Base-by-base conservation (phyloP, 2,797 vertebrate species). In the Pipistrellus pipistrellus region DNA sequence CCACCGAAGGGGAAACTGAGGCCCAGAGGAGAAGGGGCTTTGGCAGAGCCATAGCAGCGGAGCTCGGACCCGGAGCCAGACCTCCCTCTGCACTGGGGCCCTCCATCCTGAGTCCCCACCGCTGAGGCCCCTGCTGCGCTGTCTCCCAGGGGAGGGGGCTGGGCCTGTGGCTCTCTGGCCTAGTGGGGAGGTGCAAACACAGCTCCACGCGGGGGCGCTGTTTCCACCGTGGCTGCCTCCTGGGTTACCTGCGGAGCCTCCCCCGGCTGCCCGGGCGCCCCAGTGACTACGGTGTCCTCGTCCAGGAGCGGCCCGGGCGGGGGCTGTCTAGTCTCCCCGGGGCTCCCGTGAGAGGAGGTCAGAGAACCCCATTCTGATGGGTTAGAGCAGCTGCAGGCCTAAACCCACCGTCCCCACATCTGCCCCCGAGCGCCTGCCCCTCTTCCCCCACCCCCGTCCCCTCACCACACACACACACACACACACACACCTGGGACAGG, bases 1-100 rank as follows among this genome's bases (percentile, higher is more conserved):
- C 38, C 72, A 82, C 53, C n/a, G 85, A n/a, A 48, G 38, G 77
- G 48, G 76, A 87, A 46, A 85, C 77, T 27, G 68, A 92, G 64
- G 30, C 73, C 93, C 71, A 17, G 69, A 64, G 21, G 62, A 75
- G n/a, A 57, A 90, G 20, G 55, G 5, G 11, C 20, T 0, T 66
- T 32, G 38, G 8, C 78, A 81, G 73, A 77, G 66, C 41, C 23
- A 23, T 12, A 0, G 2, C 0, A 6, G 20, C n/a, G 27, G 44
- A 71, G 48, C 9, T 15, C 4, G 3, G 48, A 25, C 20, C 13
- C 3, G 78, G 35, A 48, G 73, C 66, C 55, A 48, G 88, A 55
- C 35, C 53, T 78, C 64, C 62, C 32, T 53, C 51, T 30, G 71
- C 57, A 21, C 10, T 35, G 78, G 88, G 18, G n/a, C 69, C 51